Conservation (phyloP, 1,140 invertebrate genomes). For the Trachymyrmex cornetzi region DNA sequence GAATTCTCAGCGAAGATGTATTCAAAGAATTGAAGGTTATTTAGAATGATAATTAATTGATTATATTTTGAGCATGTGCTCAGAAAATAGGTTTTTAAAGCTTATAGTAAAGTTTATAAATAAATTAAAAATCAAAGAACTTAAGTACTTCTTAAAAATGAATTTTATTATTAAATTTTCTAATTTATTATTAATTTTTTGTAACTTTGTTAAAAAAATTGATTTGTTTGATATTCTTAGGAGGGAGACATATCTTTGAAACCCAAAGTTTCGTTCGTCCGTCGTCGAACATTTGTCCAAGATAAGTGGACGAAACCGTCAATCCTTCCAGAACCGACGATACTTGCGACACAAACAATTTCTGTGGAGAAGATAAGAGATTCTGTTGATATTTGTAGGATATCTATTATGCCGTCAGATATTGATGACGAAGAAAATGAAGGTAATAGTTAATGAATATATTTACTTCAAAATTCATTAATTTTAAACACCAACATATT, state of each 20-base stretch:
- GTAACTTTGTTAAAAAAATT: background rate
- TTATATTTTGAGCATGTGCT: background rate
- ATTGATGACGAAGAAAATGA: background rate
- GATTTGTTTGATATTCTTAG: background rate
- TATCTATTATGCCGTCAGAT: slow-evolving; percentile 48
- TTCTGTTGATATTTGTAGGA: background rate
- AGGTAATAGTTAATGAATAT: background rate
- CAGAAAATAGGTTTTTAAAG: background rate
- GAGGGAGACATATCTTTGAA: no score
- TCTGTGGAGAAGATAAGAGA: background rate
- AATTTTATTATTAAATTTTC: slow-evolving; percentile 2
- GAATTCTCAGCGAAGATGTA: slow-evolving; percentile 70
- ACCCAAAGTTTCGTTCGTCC: background rate
- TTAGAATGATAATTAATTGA: background rate
- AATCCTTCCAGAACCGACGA: background rate
- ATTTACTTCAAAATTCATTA: background rate
- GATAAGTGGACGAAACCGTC: no score
- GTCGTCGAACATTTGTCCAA: background rate
- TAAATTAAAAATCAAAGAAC: background rate
- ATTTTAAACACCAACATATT: background rate
- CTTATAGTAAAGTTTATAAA: background rate
- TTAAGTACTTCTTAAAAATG: background rate
- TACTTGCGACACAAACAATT: background rate
- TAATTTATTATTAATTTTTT: slow-evolving; percentile 7
- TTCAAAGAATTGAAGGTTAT: background rate